Evolutionary conservation across 2,113 vertebrate species (phyloP), one percentile per base, ranked within the genome.

Genomic region (Oreocharis arfaki): DNA sequence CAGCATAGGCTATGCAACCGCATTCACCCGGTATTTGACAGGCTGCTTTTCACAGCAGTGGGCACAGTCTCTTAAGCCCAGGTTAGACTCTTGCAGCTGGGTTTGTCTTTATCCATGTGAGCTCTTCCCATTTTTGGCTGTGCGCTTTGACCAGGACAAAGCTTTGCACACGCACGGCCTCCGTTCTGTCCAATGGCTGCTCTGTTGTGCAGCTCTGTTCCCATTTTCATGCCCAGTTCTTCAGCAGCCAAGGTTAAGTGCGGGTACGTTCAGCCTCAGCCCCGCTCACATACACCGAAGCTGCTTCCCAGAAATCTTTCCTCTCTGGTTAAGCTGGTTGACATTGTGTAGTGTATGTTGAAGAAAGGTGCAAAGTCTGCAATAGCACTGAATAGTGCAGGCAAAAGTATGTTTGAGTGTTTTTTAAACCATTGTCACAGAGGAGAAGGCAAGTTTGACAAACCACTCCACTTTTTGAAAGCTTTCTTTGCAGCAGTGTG

Each of bases 251-350:
- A 24, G 50, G 82, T 82, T 64, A 47, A 84, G 39, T 3, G 10
- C 39, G 32, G 21, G 32, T n/a, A 37, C 7, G 15, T 55, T 74
- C 74, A 76, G 46, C 46, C 52, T 60, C 75, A 37, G 71, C 33
- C 33, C 13, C 10, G 37, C 67, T 67, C 82, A 16, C 20, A 4
- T 28, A 24, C 57, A 80, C 65, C 39, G 21, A 93, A 91, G 73
- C 8, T 87, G 59, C 84, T 91, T 68, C 88, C 87, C 73, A 56
- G 76, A 85, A 86, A n/a, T 21, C 60, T 67, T 47, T 65, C 59
- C 67, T 35, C 24, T 56, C 16, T 41, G 28, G 60, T 63, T 64
- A 24, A 88, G 11, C 33, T 50, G 47, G 13, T 32, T 55, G 73
- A 52, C 23, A 4, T 53, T 82, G n/a, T 59, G 18, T 37, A 11